Base-by-base conservation (phyloP, 2,113 vertebrate species). In the Paraplagusia blochii region DNA sequence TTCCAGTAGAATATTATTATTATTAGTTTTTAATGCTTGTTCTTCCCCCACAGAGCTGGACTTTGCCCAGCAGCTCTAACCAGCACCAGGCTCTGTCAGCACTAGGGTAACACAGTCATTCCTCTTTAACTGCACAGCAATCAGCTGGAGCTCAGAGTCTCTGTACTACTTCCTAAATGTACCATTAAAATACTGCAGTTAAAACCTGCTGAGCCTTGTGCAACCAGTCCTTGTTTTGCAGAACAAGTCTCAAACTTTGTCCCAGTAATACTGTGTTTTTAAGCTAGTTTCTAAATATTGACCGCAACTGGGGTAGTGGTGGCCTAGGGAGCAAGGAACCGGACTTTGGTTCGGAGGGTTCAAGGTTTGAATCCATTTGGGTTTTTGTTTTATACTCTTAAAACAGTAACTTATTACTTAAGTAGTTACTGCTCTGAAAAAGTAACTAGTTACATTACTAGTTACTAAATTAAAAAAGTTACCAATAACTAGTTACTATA, bases 41-140 rank as follows among this genome's bases (percentile, higher is more conserved):
- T 67, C 39, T 64, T 81, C 75, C 77, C 76, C 73, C 66, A 84
- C 76, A 65, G 76, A 81, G 72, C 68, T 83, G 72, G 82, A 74
- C 54, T 61, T 50, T 59, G 53, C 79, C 74, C 82, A 87, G 80
- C 71, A 80, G 70, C 60, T 83, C 69, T 52, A 86, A 87, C 76
- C 75, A 83, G 66, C 72, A 67, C 84, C 85, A 85, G 81, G 81
- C 87, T 82, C 69, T 49, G 54, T 50, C 42, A 61, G 58, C 57
- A 67, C 56, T 66, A 66, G 44, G 77, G 74, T 77, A 80, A 74
- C 70, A 76, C 76, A 78, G 66, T 64, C 61, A 62, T 73, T 75
- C 72, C 71, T 83, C 75, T 80, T 80, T 76, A 65, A 74, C 58
- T 49, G 58, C 4, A 4, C 62, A 56, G 62, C 70, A 50, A 67